These are phyloP conservation scores for Emydocephalus ijimae DNA, from an alignment of 2,113 vertebrate species.

Conservation along the genomic window DNA sequence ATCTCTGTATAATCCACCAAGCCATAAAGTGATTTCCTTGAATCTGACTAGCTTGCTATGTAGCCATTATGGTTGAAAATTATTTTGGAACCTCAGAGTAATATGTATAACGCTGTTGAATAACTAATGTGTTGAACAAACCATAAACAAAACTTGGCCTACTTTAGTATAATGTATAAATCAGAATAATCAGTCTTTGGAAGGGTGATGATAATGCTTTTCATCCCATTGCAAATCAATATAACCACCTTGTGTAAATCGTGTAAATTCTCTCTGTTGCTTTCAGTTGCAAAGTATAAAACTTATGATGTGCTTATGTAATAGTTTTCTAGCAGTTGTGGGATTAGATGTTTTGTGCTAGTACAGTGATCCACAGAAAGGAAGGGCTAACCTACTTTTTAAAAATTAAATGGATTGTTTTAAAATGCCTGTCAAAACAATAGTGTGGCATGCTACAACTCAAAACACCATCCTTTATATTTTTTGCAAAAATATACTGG, in stretches of 20 bases:
- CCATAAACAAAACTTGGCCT: not conserved
- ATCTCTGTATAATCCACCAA: not conserved
- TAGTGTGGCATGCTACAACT: not conserved
- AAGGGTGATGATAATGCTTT: not conserved
- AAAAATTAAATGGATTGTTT: not conserved
- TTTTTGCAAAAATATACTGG: not conserved
- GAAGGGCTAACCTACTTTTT: not conserved
- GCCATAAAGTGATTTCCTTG: not conserved
- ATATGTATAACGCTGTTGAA: not conserved
- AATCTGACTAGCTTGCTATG: not conserved
- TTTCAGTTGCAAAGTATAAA: not conserved
- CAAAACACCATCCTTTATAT: not conserved
- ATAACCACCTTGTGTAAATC: not conserved
- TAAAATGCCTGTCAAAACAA: not conserved
- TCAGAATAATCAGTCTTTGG: not conserved
- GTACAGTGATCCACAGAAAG: not conserved
- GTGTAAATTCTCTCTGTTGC: not conserved
- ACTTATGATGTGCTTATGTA: not conserved
- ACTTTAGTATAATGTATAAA: not conserved
- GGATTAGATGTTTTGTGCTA: not conserved
- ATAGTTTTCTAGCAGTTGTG: not conserved
- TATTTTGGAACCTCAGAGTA: not conserved
- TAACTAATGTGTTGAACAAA: not conserved
- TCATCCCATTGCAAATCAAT: not conserved
- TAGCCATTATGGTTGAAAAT: not conserved